These are phyloP conservation scores for Dufourea novaeangliae DNA, from an alignment of 1,140 invertebrate genomes.

Conservation along the genomic window DNA sequence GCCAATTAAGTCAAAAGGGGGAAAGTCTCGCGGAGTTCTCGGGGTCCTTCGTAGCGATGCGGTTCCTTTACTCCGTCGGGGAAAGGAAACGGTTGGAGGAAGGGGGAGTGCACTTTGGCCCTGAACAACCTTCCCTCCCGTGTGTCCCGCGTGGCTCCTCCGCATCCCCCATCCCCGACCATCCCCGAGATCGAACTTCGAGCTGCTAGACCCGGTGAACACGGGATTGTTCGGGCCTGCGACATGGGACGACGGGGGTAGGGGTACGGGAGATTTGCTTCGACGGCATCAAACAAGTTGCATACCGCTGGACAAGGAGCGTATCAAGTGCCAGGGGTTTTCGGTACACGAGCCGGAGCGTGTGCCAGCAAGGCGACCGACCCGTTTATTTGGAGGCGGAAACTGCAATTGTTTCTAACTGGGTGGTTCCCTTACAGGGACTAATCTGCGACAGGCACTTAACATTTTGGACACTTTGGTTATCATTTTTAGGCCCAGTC, in stretches of 20 bases:
- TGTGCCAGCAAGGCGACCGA: conserved; percentile 20
- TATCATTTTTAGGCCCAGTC: no score
- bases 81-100: not conserved
- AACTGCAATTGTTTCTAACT: not conserved
- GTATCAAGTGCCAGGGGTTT: conserved; percentile 15
- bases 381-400: not conserved
- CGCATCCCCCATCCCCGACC: not conserved
- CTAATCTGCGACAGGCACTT: not conserved
- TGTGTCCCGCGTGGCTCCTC: conserved; percentile 4
- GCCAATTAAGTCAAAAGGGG: conserved; percentile 55
- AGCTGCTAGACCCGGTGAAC: conserved; percentile 14
- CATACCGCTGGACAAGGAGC: conserved; percentile 35
- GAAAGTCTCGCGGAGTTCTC: conserved; percentile 44
- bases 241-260: not conserved
- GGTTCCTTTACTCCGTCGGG: conserved; percentile 40
- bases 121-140: conserved; percentile 12
- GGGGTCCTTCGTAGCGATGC: conserved; percentile 34
- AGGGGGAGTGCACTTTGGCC: conserved; percentile 30
- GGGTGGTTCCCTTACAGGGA: not conserved
- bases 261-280: conserved; percentile 40
- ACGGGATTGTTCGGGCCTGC: conserved; percentile 26
- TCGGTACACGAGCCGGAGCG: conserved; percentile 10
- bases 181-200: not conserved
- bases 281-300: conserved; percentile 20
- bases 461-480: not conserved